These are phyloP conservation scores for Pseudorectes ferrugineus DNA, from an alignment of 2,113 vertebrate genomes.

Conservation along the genomic window DNA sequence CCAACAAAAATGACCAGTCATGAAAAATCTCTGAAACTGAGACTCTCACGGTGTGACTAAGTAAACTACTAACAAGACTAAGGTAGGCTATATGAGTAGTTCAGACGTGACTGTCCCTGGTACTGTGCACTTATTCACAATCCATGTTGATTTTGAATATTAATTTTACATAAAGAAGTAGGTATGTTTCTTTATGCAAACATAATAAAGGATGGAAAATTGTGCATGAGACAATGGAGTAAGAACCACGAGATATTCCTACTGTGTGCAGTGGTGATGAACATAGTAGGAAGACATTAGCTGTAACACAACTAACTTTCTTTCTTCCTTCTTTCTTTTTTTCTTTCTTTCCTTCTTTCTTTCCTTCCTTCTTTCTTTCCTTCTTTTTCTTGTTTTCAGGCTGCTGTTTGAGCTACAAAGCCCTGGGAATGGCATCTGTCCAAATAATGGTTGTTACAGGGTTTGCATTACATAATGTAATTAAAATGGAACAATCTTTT, in stretches of 20 bases:
- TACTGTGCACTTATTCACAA: background rate
- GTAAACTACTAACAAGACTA: background rate
- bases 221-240: background rate
- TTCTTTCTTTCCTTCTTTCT: fast-evolving
- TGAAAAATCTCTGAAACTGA: background rate
- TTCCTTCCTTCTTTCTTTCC: fast-evolving
- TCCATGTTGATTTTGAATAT: background rate
- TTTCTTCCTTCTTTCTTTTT: too few species aligned
- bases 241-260: background rate
- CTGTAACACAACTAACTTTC: background rate
- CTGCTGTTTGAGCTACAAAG: background rate
- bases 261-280: background rate
- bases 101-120: background rate
- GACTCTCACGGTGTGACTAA: background rate
- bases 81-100: background rate
- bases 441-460: background rate
- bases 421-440: background rate
- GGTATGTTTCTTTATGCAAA: background rate
- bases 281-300: background rate
- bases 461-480: background rate
- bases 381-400: background rate
- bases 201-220: background rate
- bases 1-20: background rate
- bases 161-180: background rate
- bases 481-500: background rate